Evolutionary conservation across 2,888 invertebrate species (phyloP).

Genomic region (Oasisia sp.): DNA sequence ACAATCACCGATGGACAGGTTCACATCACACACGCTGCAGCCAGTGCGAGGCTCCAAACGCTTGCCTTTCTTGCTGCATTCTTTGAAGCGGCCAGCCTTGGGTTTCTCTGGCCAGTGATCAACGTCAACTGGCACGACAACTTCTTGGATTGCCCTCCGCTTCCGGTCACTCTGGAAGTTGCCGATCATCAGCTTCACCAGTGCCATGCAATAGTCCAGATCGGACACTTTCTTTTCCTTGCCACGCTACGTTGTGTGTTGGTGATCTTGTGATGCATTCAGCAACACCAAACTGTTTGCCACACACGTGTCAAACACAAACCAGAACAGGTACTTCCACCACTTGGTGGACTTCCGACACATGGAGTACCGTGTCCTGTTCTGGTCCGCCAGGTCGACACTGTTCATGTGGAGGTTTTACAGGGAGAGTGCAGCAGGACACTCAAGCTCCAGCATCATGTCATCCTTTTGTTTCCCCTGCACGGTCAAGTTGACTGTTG

Average conservation of each 20-base stretch:
- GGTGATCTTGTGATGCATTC: not conserved
- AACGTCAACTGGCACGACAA: not conserved
- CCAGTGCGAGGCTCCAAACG: too few species aligned
- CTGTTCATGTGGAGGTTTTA: too few species aligned
- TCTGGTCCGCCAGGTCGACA: not conserved
- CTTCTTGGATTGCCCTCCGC: not conserved
- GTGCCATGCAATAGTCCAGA: too few species aligned
- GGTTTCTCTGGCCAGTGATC: not conserved
- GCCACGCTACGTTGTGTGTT: not conserved
- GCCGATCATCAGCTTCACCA: too few species aligned
- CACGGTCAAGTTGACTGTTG: too few species aligned
- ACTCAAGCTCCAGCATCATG: too few species aligned
- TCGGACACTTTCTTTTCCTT: not conserved
- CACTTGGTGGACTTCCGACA: not conserved
- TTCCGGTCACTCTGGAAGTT: too few species aligned
- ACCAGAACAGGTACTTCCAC: slow-evolving; percentile 14
- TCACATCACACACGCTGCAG: too few species aligned
- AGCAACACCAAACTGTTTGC: not conserved
- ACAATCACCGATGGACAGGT: too few species aligned
- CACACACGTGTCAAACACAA: not conserved
- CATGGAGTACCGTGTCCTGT: not conserved
- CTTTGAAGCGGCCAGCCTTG: not conserved
- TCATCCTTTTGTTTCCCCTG: too few species aligned
- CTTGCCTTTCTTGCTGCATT: too few species aligned
- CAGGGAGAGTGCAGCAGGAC: too few species aligned